Percentiles rank a stretch among this genome's conserved stretches.
Conservation (phyloP, 2,888 invertebrate genomes). For the Eupithecia dodoneata region DNA sequence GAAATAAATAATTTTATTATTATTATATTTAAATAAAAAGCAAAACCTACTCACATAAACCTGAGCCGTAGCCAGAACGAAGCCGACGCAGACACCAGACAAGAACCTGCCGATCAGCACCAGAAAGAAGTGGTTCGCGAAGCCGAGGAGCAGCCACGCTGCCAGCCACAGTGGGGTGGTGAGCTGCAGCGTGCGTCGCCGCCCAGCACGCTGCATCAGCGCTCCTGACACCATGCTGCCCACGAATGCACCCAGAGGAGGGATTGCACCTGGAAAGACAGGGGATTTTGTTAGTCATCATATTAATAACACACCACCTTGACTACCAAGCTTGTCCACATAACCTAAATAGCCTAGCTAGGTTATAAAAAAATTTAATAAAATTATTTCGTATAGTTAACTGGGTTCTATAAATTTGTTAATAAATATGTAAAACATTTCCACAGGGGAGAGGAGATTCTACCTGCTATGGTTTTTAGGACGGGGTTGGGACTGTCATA, state of each 20-base stretch:
- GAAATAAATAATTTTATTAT: too few species aligned
- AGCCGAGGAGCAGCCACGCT: constrained; percentile 84
- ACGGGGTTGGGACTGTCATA: too few species aligned
- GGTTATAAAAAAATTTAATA: too few species aligned
- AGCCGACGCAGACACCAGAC: constrained; percentile 85
- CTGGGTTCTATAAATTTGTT: too few species aligned
- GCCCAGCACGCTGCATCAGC: constrained; percentile 81
- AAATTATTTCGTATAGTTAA: too few species aligned
- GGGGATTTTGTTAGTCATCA: not conserved
- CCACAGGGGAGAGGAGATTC: too few species aligned
- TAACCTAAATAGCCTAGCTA: too few species aligned
- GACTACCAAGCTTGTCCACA: too few species aligned
- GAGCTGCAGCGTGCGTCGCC: constrained; percentile 78
- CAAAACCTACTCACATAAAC: constrained; percentile 84
- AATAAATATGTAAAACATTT: too few species aligned
- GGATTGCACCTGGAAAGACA: constrained; percentile 74
- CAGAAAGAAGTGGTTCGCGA: constrained; percentile 71
- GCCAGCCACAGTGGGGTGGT: constrained; percentile 79
- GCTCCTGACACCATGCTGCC: constrained; percentile 83
- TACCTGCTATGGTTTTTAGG: too few species aligned
- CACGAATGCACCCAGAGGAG: constrained; percentile 83
- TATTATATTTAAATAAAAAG: not conserved
- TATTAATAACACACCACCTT: not conserved
- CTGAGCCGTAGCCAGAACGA: constrained; percentile 85
- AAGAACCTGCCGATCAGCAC: constrained; percentile 82